Evolutionary conservation across 2,888 invertebrate genomes (phyloP).

Genomic region (Hirudinaria manillensis): DNA sequence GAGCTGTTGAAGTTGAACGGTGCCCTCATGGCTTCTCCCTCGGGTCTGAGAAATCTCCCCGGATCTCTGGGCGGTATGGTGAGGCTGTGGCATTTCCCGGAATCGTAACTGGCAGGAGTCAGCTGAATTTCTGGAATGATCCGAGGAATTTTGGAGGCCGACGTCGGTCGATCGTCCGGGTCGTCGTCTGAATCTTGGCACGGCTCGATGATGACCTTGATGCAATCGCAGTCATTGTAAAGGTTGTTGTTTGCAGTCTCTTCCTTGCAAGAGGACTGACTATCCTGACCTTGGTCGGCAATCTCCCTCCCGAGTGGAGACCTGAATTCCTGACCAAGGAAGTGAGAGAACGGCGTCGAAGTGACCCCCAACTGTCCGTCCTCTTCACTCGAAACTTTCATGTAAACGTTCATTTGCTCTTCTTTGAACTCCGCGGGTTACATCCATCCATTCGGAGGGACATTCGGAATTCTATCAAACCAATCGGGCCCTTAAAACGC

Average conservation of each 20-base stretch:
- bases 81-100: neutral
- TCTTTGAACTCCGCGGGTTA: too few species aligned
- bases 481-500: too few species aligned
- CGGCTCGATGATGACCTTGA: constrained; percentile 14
- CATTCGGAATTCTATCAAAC: too few species aligned
- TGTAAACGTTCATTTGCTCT: too few species aligned
- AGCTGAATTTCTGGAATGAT: constrained; percentile 22
- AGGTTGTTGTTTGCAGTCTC: constrained; percentile 4
- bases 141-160: neutral
- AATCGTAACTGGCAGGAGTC: constrained; percentile 6
- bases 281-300: neutral
- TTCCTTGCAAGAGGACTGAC: neutral
- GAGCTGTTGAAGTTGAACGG: neutral
- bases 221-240: neutral
- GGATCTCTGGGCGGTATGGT: neutral
- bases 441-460: too few species aligned
- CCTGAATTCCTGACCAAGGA: neutral
- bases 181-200: constrained; percentile 13
- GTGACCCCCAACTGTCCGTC: too few species aligned
- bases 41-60: neutral
- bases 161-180: neutral
- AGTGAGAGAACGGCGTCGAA: constrained; percentile 1
- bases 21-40: neutral
- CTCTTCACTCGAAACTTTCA: too few species aligned
- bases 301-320: neutral